Evolutionary conservation across 2,113 vertebrate genomes (phyloP).

Genomic region (Crotalus viridis): DNA sequence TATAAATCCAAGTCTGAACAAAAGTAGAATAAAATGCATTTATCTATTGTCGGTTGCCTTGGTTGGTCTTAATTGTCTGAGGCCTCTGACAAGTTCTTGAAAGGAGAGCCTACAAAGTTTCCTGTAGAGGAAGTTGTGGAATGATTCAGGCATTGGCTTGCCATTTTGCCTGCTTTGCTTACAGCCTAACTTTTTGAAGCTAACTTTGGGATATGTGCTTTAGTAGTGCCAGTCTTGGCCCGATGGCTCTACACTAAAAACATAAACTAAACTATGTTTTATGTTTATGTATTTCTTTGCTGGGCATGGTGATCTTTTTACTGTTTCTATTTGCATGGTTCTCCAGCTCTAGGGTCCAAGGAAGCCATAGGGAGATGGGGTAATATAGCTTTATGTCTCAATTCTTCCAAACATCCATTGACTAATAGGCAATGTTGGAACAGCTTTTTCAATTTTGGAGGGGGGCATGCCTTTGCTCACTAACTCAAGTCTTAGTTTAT

Average conservation of each 20-base stretch:
- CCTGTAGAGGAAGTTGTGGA: neutral
- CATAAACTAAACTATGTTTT: neutral
- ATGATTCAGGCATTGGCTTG: neutral
- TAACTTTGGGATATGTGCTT: neutral
- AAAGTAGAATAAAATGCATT: neutral
- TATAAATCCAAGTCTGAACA: neutral
- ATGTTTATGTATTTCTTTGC: neutral
- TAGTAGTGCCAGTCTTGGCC: neutral
- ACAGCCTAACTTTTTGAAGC: neutral
- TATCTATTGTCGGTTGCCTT: neutral
- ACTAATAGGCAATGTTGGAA: neutral
- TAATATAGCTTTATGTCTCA: neutral
- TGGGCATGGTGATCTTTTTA: neutral
- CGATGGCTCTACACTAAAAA: neutral
- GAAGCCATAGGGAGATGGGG: neutral
- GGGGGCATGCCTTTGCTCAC: neutral
- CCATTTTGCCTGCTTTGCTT: neutral
- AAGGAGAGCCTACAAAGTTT: neutral
- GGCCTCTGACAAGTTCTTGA: neutral
- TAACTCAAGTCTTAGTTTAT: neutral
- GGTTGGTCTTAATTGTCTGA: neutral
- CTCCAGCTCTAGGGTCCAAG: neutral
- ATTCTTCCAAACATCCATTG: neutral
- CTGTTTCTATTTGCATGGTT: neutral
- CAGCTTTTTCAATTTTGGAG: neutral